Base-by-base conservation (phyloP, 2,113 vertebrate genomes). In the Datnioides undecimradiatus region DNA sequence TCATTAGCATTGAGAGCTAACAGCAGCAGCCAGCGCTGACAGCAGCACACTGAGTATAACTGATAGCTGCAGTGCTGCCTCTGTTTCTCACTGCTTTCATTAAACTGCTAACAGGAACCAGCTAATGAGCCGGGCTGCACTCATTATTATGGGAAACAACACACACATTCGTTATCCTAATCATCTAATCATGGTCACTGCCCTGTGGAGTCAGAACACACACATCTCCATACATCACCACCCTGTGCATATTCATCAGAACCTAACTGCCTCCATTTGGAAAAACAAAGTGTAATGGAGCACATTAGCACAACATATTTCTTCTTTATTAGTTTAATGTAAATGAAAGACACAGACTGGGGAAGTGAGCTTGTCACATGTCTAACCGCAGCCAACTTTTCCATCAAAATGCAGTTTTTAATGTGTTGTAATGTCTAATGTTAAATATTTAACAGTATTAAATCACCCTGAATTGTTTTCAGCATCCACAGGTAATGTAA, bases 141-240 rank as follows among this genome's bases (percentile, higher is more conserved):
- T 88, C 84, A 64, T 90, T 86, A 92, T 85, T 63, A 87, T 59
- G 48, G 73, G 76, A 76, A 87, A 83, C 68, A 83, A 85, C 90
- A 85, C 84, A 45, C 64, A 72, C 74, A 88, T 92, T 79, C 36
- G 52, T 90, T 89, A 87, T 80, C 76, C 80, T 90, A 78, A 90
- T 89, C 87, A 83, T 85, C 76, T 78, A 29, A 89, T 89, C 79
- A 85, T 51, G 73, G 71, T 64, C 87, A 66, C 65, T 82, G 85
- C 80, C 83, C 81, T 62, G 85, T 68, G 76, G 71, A 85, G 76
- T 74, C 85, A 84, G 58, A 79, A 64, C 54, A 41, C 75, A 69
- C 82, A 67, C 68, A 66, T 59, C 65, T 75, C 78, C 74, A 80
- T 88, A 64, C 78, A 79, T 88, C 82, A 84, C 46, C 66, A 69